phyloP scores from a whole-genome alignment of 2,113 vertebrate genomes.

The Rhinoderma darwinii region DNA sequence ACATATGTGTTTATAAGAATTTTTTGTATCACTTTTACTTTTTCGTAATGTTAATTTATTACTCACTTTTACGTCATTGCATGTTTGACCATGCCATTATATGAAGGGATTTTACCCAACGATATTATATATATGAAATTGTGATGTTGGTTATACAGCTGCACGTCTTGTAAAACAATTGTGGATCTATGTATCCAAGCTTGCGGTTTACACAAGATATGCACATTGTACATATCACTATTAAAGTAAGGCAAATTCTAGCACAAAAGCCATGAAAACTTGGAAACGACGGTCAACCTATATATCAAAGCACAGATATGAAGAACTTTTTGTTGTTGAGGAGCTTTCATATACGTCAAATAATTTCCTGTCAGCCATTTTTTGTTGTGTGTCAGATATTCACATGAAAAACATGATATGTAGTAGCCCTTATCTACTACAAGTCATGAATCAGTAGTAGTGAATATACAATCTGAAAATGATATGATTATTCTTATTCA shows the following conservation, averaged over 20 bases:
- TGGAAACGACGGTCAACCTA: not conserved
- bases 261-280: slow-evolving; percentile 29
- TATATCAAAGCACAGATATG: not conserved
- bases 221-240: not conserved
- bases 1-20: not conserved
- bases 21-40: slow-evolving; percentile 1
- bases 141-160: not conserved
- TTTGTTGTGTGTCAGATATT: not conserved
- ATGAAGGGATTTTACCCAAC: not conserved
- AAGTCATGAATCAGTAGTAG: not conserved
- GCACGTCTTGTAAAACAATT: not conserved
- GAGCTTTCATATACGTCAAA: not conserved
- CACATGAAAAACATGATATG: not conserved
- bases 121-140: not conserved
- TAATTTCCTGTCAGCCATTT: not conserved
- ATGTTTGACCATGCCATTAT: not conserved
- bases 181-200: not conserved
- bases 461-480: not conserved
- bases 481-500: not conserved
- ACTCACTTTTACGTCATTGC: slow-evolving; percentile 17
- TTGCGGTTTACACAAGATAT: not conserved
- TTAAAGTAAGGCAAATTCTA: not conserved
- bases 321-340: not conserved
- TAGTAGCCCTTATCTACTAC: not conserved
- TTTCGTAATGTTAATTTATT: not conserved